These are phyloP conservation scores for Indri indri DNA, from an alignment of 2,113 vertebrate genomes.

Conservation along the genomic window DNA sequence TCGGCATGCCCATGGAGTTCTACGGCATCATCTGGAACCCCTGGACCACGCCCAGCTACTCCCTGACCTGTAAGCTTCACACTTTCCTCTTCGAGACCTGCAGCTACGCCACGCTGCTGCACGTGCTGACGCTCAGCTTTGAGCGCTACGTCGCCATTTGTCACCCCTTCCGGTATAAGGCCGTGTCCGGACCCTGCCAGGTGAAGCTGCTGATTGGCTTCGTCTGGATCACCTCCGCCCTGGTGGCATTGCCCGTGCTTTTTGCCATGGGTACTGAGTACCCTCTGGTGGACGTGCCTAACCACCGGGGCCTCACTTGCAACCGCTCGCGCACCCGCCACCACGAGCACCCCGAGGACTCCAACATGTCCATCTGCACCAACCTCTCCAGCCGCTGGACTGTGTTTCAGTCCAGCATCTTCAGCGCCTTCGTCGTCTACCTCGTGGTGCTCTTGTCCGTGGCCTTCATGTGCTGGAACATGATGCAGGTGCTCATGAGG, in stretches of 20 bases:
- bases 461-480: slow-evolving; percentile 92
- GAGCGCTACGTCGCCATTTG: slow-evolving; percentile 97
- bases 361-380: slow-evolving; percentile 95
- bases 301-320: background rate
- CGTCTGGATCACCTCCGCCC: slow-evolving; percentile 90
- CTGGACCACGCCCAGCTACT: slow-evolving; percentile 83
- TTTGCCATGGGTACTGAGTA: slow-evolving; percentile 92
- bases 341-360: background rate
- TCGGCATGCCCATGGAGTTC: slow-evolving; percentile 96
- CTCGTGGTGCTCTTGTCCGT: slow-evolving; percentile 89
- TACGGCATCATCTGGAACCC: slow-evolving; percentile 94
- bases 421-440: slow-evolving; percentile 91
- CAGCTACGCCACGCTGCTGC: slow-evolving; percentile 96
- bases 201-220: slow-evolving; percentile 90
- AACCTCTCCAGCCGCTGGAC: slow-evolving; percentile 90
- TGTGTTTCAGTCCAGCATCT: slow-evolving; percentile 91
- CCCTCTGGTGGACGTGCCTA: slow-evolving; percentile 76
- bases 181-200: slow-evolving; percentile 80
- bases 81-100: slow-evolving; percentile 95
- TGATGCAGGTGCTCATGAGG: slow-evolving; percentile 88
- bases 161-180: slow-evolving; percentile 93
- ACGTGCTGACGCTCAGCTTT: slow-evolving; percentile 95
- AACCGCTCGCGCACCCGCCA: slow-evolving; percentile 16
- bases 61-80: slow-evolving; percentile 92
- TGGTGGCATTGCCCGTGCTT: slow-evolving; percentile 92